These are phyloP conservation scores for Kuschelorhynchus macadamiae DNA, from an alignment of 2,888 invertebrate genomes.

Conservation along the genomic window DNA sequence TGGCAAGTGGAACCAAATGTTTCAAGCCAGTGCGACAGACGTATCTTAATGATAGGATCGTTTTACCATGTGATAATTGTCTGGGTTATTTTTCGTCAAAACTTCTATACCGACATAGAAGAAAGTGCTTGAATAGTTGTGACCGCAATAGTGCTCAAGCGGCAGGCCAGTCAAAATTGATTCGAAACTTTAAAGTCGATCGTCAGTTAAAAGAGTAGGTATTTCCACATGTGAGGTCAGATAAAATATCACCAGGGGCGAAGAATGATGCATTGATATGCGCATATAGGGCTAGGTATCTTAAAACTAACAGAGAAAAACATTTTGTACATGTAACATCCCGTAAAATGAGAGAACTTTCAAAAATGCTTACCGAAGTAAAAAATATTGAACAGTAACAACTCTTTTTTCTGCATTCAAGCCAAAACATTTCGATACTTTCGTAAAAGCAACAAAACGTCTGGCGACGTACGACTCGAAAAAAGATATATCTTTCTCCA, in stretches of 20 bases:
- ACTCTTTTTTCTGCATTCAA: constrained; percentile 27
- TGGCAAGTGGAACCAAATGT: not conserved
- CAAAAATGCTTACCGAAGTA: constrained; percentile 26
- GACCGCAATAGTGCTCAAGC: no score
- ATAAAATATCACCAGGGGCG: constrained; percentile 37
- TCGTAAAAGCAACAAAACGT: constrained; percentile 34
- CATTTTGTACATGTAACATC: constrained; percentile 40
- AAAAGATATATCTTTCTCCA: constrained; percentile 35
- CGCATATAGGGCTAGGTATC: constrained; percentile 41
- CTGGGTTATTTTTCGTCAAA: not conserved
- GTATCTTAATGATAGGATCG: not conserved
- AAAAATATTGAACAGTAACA: constrained; percentile 26
- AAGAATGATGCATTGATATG: constrained; percentile 46
- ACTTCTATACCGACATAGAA: not conserved
- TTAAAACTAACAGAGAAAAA: constrained; percentile 45
- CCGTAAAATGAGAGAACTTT: constrained; percentile 47
- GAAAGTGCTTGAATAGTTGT: not conserved
- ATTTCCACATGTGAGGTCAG: constrained; percentile 1
- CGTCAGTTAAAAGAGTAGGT: constrained; percentile 8
- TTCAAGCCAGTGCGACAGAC: not conserved
- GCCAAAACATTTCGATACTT: constrained; percentile 33
- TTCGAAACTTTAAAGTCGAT: constrained; percentile 19
- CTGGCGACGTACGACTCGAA: constrained; percentile 34
- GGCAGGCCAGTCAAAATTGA: no score
- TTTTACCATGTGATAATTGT: not conserved